Evolutionary conservation across 1,140 invertebrate genomes (phyloP).

Genomic region (Aphelenchoides besseyi): DNA sequence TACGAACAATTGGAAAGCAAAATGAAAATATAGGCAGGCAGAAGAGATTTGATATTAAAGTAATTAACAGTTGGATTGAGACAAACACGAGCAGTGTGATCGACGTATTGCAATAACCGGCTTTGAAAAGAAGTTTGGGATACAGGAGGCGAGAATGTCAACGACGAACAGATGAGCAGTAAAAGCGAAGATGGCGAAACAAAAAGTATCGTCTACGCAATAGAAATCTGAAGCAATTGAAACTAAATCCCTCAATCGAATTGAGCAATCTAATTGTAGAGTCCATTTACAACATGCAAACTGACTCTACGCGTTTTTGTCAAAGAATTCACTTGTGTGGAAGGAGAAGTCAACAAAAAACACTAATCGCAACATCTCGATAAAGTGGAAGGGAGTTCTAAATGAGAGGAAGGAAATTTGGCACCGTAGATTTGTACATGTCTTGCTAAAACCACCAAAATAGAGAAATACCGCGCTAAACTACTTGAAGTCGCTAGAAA

Average conservation of each 20-base stretch:
- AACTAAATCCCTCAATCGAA: not conserved
- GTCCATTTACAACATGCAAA: too few relatives aligned
- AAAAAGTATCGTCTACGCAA: not conserved
- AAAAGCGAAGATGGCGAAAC: not conserved
- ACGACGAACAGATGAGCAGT: not conserved
- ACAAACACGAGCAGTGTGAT: constrained; percentile 5
- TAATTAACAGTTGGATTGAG: constrained; percentile 6
- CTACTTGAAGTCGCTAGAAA: not conserved
- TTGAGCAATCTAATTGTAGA: not conserved
- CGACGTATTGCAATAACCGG: not conserved
- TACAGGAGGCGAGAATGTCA: not conserved
- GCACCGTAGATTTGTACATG: constrained; percentile 2
- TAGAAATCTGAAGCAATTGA: not conserved
- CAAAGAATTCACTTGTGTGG: not conserved
- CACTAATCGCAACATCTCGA: not conserved
- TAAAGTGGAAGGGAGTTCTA: not conserved
- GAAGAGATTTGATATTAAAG: constrained; percentile 3
- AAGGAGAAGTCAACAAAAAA: not conserved
- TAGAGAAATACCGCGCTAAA: not conserved
- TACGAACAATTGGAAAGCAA: not conserved
- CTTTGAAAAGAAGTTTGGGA: constrained; percentile 3
- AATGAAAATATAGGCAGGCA: constrained; percentile 1
- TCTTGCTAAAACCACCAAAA: not conserved
- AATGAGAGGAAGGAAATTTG: not conserved
- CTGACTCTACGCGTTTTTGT: not conserved